A percentile compares a stretch with the other conserved stretches of the same genome.
These are phyloP conservation scores for Chaetogeoica ovagalla DNA, from an alignment of 2,888 invertebrate genomes.

Conservation along the genomic window DNA sequence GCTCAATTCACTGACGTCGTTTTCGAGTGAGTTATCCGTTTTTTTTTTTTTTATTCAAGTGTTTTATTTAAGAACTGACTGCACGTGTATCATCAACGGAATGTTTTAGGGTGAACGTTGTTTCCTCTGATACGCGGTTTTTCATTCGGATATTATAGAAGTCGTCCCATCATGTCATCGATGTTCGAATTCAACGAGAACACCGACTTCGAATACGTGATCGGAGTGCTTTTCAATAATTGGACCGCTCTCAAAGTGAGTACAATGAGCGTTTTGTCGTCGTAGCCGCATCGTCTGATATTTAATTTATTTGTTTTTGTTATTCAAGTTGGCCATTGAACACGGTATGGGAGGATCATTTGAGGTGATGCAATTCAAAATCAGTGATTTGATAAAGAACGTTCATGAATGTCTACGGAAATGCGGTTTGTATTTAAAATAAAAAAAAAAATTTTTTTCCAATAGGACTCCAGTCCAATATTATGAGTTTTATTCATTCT, in stretches of 20 bases:
- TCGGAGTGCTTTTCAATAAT: constrained; percentile 40
- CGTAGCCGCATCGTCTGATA: too few relatives aligned
- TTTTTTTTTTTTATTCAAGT: too few relatives aligned
- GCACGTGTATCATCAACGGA: too few relatives aligned
- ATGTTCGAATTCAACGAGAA: constrained; percentile 27
- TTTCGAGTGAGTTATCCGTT: too few relatives aligned
- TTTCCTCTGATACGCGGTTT: too few relatives aligned
- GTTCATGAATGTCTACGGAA: constrained; percentile 24
- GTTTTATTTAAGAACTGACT: too few relatives aligned
- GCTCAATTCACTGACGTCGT: too few relatives aligned
- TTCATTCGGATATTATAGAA: too few relatives aligned
- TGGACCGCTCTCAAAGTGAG: constrained; percentile 47
- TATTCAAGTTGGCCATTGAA: constrained; percentile 31
- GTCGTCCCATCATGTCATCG: neutral
- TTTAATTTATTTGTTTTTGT: neutral
- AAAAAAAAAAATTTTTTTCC: neutral
- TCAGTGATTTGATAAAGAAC: constrained; percentile 33
- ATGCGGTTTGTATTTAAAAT: constrained; percentile 17
- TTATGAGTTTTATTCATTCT: too few relatives aligned
- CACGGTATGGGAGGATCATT: constrained; percentile 46
- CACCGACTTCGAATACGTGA: constrained; percentile 38
- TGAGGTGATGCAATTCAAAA: constrained; percentile 40
- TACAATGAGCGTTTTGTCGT: neutral
- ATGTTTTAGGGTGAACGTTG: too few relatives aligned
- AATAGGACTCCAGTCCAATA: neutral